phyloP scores from a whole-genome alignment of 2,888 invertebrate species.

The Chymomyza procnemis region DNA sequence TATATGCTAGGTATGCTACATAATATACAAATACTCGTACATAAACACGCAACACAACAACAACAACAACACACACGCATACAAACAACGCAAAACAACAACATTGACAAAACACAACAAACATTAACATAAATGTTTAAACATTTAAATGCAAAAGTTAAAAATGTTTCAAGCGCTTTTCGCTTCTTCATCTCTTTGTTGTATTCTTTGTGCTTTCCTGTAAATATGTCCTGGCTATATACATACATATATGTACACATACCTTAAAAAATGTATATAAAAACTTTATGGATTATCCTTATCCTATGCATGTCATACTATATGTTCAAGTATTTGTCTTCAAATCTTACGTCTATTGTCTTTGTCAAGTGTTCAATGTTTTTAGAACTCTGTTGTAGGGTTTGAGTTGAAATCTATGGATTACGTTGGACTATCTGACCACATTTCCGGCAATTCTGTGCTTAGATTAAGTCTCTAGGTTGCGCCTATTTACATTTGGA shows the following conservation, averaged over 20 bases:
- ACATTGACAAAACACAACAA: conserved; percentile 3
- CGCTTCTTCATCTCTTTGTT: conserved; percentile 15
- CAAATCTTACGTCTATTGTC: too few species aligned
- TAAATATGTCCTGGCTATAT: background rate
- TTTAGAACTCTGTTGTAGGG: too few species aligned
- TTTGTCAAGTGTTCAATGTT: too few species aligned
- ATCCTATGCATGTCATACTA: background rate
- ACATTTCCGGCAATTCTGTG: too few species aligned
- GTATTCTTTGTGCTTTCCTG: background rate
- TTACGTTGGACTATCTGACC: too few species aligned
- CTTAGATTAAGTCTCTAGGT: too few species aligned
- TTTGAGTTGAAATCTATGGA: too few species aligned
- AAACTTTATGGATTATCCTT: background rate
- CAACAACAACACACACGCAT: conserved; percentile 19
- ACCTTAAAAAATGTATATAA: background rate
- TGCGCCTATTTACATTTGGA: too few species aligned
- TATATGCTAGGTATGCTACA: conserved; percentile 88
- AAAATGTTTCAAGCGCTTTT: conserved; percentile 19
- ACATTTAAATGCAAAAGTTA: conserved; percentile 17
- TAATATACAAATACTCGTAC: conserved; percentile 12
- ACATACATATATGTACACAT: background rate
- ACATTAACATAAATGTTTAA: conserved; percentile 9
- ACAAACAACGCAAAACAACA: conserved; percentile 8
- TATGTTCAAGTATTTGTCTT: background rate
- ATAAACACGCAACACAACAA: conserved; percentile 14